Percentiles rank a stretch among this genome's conserved stretches.
Evolutionary conservation across 2,888 invertebrate genomes (phyloP).

Genomic region (Phytoseiulus persimilis): DNA sequence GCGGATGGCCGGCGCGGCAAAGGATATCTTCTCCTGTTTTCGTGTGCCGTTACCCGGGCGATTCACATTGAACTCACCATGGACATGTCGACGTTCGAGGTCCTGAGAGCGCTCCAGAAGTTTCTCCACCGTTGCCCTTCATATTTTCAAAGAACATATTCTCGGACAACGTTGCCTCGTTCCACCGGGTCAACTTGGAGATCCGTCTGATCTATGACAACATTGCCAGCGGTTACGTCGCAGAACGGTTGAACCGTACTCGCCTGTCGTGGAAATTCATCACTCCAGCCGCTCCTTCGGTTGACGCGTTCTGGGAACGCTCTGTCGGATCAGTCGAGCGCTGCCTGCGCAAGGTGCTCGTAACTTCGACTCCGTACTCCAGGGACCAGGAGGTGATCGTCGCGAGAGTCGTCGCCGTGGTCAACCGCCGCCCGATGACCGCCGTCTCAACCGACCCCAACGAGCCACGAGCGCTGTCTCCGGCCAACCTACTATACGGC

Average conservation of each 20-base stretch:
- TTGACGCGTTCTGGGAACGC: neutral
- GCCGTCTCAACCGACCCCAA: neutral
- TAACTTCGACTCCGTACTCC: neutral
- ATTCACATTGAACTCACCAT: neutral
- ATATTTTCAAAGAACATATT: neutral
- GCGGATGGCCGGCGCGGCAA: neutral
- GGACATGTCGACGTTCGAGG: neutral
- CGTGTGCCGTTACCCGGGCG: neutral
- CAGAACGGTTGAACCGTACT: neutral
- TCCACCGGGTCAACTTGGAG: neutral
- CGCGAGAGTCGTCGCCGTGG: neutral
- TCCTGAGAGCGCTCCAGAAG: neutral
- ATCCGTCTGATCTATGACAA: neutral
- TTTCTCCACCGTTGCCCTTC: neutral
- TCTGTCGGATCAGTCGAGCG: neutral
- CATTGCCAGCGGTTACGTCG: neutral
- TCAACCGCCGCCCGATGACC: neutral
- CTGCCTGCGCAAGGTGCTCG: neutral
- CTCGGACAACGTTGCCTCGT: neutral
- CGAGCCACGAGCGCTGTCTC: neutral
- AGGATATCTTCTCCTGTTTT: neutral
- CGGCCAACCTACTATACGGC: neutral
- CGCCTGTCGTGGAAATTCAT: neutral
- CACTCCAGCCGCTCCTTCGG: neutral
- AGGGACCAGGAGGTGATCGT: neutral